Evolutionary conservation across 92 coral and sea anemone genomes (phyloP).

Genomic region (Isaurus tuberculatus): DNA sequence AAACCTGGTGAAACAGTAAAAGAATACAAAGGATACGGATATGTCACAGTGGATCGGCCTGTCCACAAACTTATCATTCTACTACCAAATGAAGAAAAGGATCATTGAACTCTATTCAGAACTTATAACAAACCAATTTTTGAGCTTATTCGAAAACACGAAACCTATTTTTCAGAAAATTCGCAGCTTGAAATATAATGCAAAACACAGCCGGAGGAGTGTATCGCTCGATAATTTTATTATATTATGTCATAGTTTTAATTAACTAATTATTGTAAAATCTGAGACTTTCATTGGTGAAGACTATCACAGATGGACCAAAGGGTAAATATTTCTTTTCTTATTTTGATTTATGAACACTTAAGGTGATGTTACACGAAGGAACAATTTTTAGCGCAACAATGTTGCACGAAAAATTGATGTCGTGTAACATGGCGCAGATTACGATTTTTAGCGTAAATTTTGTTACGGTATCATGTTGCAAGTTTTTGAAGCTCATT

Average conservation of each 20-base stretch:
- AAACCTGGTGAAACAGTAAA: background rate
- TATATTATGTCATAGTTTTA: background rate
- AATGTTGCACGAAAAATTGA: too few species aligned
- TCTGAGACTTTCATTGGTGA: too few species aligned
- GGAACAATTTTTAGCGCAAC: background rate
- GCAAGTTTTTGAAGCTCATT: too few species aligned
- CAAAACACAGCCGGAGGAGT: background rate
- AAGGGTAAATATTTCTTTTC: too few species aligned
- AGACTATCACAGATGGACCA: too few species aligned
- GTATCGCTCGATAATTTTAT: background rate
- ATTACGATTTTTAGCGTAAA: too few species aligned
- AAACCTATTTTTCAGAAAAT: background rate
- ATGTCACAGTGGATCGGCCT: background rate
- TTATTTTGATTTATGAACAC: too few species aligned
- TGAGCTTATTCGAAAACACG: background rate
- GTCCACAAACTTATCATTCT: background rate
- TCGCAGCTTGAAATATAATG: background rate
- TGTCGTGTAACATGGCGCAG: too few species aligned
- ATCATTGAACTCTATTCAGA: background rate
- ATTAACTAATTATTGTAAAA: background rate
- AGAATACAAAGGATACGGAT: background rate
- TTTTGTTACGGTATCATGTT: too few species aligned
- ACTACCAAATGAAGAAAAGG: background rate
- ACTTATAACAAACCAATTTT: background rate
- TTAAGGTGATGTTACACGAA: background rate